Evolutionary conservation across 1,140 invertebrate genomes (phyloP).

Genomic region (Drosophila sucinea): DNA sequence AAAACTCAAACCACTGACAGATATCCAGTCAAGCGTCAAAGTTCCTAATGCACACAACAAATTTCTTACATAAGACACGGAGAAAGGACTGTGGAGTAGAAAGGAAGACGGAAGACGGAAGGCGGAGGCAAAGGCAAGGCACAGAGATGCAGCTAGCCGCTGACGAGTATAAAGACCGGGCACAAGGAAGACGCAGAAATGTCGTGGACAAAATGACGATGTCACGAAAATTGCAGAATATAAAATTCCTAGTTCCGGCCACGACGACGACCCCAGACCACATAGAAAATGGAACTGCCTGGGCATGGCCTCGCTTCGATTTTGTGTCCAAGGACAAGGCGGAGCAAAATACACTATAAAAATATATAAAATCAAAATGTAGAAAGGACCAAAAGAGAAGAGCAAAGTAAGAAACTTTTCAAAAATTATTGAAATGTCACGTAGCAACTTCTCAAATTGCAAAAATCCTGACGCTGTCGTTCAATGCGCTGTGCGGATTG

Average conservation of each 20-base stretch:
- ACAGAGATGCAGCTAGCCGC: constrained; percentile 54
- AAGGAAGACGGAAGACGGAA: background rate
- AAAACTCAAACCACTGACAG: constrained; percentile 61
- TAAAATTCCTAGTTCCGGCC: constrained; percentile 81
- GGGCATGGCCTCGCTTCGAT: constrained; percentile 59
- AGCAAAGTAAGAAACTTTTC: constrained; percentile 76
- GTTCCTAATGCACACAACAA: constrained; percentile 83
- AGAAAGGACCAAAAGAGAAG: constrained; percentile 5
- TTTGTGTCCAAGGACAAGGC: constrained; percentile 68
- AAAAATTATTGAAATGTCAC: constrained; percentile 83
- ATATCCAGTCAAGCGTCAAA: constrained; percentile 80
- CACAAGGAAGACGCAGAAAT: constrained; percentile 56
- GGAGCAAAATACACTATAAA: constrained; percentile 64
- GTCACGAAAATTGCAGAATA: constrained; percentile 83
- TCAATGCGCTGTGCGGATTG: constrained; percentile 82
- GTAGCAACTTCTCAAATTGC: constrained; percentile 83
- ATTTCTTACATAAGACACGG: constrained; percentile 68
- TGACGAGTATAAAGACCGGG: constrained; percentile 43
- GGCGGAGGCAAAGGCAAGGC: background rate
- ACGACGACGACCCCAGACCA: constrained; percentile 56
- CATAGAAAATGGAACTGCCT: constrained; percentile 55
- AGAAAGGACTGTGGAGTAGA: background rate
- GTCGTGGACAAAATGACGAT: constrained; percentile 83
- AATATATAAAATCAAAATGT: constrained; percentile 58
- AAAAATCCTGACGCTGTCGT: constrained; percentile 83